Conservation (phyloP, 1,140 invertebrate species). For the Drosophila punjabiensis region DNA sequence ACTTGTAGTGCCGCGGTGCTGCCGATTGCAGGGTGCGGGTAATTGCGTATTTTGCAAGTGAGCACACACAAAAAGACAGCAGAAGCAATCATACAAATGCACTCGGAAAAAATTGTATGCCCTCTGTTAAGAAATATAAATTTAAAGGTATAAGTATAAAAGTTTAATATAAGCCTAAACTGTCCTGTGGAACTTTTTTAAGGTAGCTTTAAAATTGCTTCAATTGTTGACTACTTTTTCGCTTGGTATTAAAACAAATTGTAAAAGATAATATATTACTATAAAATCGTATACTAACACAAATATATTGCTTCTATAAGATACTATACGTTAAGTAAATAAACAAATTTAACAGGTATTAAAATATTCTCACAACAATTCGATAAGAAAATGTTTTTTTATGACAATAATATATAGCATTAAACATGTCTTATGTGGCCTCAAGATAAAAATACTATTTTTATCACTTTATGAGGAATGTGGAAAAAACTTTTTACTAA, state of each 20-base stretch:
- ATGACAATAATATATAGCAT: neutral
- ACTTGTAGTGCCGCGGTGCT: conserved; percentile 17
- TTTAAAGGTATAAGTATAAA: neutral
- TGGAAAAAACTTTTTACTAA: neutral
- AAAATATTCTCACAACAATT: neutral
- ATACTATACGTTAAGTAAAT: too few relatives aligned
- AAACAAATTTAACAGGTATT: neutral
- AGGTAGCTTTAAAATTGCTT: too few relatives aligned
- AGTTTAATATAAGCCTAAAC: neutral
- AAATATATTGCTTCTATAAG: neutral
- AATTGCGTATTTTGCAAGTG: conserved; percentile 75
- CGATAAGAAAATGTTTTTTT: neutral
- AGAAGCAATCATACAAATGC: conserved; percentile 34
- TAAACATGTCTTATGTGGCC: neutral
- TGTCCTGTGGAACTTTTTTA: accelerated
- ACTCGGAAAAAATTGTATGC: conserved; percentile 9
- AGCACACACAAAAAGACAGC: conserved; percentile 47
- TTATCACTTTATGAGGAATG: neutral
- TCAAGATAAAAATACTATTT: too few relatives aligned
- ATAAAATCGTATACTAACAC: neutral
- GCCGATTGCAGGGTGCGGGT: conserved; percentile 55
- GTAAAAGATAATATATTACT: neutral
- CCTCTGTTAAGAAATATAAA: neutral
- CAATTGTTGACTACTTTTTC: too few relatives aligned
- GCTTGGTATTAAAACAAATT: neutral